Conservation (phyloP, 2,888 invertebrate species). For the Pardosa pseudoannulata region DNA sequence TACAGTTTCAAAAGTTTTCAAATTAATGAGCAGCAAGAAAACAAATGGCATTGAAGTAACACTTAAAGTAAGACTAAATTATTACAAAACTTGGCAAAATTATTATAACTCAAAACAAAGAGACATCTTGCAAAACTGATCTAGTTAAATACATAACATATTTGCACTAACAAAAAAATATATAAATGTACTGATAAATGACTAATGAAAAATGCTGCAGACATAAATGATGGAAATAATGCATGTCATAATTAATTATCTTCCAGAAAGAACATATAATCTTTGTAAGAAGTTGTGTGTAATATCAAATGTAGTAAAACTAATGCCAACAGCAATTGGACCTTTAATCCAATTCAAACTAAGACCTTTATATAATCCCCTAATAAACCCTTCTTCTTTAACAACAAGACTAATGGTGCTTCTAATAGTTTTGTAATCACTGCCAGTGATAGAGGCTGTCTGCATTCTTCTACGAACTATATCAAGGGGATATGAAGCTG, state of each 20-base stretch:
- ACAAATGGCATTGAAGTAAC: too few species aligned
- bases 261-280: conserved; percentile 19
- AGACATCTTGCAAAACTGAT: too few species aligned
- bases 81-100: too few species aligned
- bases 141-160: too few species aligned
- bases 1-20: too few species aligned
- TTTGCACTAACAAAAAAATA: background rate
- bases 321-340: conserved; percentile 88
- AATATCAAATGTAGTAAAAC: conserved; percentile 94
- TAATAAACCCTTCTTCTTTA: conserved; percentile 87
- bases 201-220: background rate
- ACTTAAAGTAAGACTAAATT: too few species aligned
- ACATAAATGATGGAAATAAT: background rate
- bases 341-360: conserved; percentile 98
- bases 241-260: background rate
- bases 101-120: too few species aligned
- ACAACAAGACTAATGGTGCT: conserved; percentile 80
- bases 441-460: conserved; percentile 81
- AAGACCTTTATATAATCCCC: conserved; percentile 98
- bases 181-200: background rate
- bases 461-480: conserved; percentile 89
- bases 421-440: conserved; percentile 82
- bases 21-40: too few species aligned
- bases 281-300: conserved; percentile 70
- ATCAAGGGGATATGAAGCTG: conserved; percentile 96